Evolutionary conservation across 1,140 invertebrate genomes (phyloP).

Genomic region (Agrypnia vestita): DNA sequence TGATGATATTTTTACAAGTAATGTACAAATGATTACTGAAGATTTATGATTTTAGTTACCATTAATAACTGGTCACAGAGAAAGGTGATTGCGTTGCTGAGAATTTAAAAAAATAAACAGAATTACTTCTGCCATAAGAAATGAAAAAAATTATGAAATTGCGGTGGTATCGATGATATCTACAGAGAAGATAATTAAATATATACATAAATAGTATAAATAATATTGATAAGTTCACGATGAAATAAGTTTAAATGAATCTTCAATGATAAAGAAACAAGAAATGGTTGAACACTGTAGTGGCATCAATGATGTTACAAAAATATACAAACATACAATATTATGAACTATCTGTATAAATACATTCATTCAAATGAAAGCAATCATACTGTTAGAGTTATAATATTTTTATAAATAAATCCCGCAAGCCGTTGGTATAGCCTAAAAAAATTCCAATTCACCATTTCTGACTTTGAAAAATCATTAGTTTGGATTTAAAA

Average conservation of each 20-base stretch:
- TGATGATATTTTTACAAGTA: conserved; percentile 4
- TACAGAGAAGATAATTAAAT: background rate
- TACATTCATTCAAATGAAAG: conserved; percentile 26
- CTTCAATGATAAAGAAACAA: background rate
- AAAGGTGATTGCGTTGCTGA: background rate
- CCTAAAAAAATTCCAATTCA: conserved; percentile 46
- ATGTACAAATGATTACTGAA: background rate
- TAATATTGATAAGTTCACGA: background rate
- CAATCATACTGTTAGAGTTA: background rate
- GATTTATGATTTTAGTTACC: conserved; percentile 4
- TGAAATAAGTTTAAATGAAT: background rate
- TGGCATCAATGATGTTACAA: conserved; percentile 1
- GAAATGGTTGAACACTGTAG: background rate
- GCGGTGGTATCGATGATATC: background rate
- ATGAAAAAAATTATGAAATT: conserved; percentile 1
- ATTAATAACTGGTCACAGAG: conserved; percentile 1
- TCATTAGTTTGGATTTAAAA: background rate
- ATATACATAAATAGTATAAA: background rate
- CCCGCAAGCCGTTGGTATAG: conserved; percentile 20
- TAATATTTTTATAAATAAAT: conserved; percentile 8
- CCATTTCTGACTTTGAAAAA: conserved; percentile 5
- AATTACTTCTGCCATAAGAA: background rate
- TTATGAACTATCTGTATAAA: background rate
- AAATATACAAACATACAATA: conserved; percentile 9
- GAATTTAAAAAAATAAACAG: background rate